A percentile compares a stretch with the other conserved stretches of the same genome.
These are phyloP conservation scores for Heliconius eleuchia DNA, from an alignment of 1,140 invertebrate species.

Conservation along the genomic window DNA sequence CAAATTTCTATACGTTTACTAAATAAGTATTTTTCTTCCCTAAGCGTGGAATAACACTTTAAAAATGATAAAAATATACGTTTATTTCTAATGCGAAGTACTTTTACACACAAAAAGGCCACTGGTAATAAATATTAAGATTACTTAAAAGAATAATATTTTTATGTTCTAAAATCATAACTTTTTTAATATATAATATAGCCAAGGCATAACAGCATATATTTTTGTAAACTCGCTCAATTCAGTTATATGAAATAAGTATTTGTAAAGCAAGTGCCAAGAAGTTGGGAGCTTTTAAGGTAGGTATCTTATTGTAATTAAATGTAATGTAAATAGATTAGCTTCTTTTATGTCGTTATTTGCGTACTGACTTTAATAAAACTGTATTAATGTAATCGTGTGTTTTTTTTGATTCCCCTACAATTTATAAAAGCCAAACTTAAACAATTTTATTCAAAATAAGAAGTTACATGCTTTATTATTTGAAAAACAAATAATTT, in stretches of 20 bases:
- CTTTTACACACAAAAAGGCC: too few relatives aligned
- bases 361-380: conserved; percentile 26
- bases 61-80: too few relatives aligned
- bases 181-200: conserved; percentile 11
- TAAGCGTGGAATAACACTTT: too few relatives aligned
- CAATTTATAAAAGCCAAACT: background rate
- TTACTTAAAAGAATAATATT: background rate
- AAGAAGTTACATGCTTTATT: too few relatives aligned
- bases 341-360: conserved; percentile 37
- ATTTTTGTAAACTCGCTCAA: conserved; percentile 22
- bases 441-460: too few relatives aligned
- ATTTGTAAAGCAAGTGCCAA: conserved; percentile 69
- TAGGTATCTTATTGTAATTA: conserved; percentile 28
- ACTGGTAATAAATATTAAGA: too few relatives aligned
- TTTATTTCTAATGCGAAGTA: too few relatives aligned
- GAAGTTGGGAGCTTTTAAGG: conserved; percentile 33
- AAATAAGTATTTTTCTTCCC: too few relatives aligned
- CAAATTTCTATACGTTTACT: too few relatives aligned
- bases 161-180: background rate
- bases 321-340: conserved; percentile 26
- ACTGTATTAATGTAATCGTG: conserved; percentile 24
- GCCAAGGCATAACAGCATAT: background rate
- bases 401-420: background rate
- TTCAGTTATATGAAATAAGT: conserved; percentile 24
- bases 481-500: too few relatives aligned